Evolutionary conservation across 2,113 vertebrate species (phyloP), one percentile per base, ranked within the genome.

Genomic region (Apteryx owenii): DNA sequence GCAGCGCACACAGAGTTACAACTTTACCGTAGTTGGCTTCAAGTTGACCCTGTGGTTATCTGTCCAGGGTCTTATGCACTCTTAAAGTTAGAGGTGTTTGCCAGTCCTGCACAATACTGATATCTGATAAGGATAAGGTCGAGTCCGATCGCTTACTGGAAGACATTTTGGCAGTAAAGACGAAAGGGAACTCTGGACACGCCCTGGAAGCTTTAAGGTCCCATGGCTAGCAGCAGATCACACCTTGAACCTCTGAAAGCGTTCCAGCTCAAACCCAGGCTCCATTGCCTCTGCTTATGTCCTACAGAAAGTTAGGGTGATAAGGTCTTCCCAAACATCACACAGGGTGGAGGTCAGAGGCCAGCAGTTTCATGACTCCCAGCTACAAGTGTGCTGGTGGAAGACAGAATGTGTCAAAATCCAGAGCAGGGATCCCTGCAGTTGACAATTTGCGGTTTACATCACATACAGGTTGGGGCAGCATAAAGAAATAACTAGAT

Each of bases 11-110:
- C 19, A 3, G 64, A 78, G 54, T 26, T 65, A 69, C 4, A 11
- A 48, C 62, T 72, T 0, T 0, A 29, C 12, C 0, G 0, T 29
- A 79, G 33, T 38, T 54, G 46, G 36, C 28, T 48, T 42, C 65
- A 31, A 69, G n/a, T 19, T 28, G 8, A 70, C 33, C 18, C 28
- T 65, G 40, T n/a, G 14, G 25, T 29, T 44, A 44, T 21, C 21
- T 42, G 54, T 33, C 36, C 4, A 1, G 60, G 53, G 26, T 33
- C 26, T 76, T 33, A 31, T 13, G 46, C 19, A 18, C 61, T 7
- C 56, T 44, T 7, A 38, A 26, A n/a, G n/a, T 8, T 23, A 75
- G 56, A 2, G 54, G 50, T n/a, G 36, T 29, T 44, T 65, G 85
- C 66, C 44, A 31, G 29, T 17, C 65, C 5, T 3, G 54, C 10